Conservation (phyloP, 2,113 vertebrate species). For the Chloroceryle aenea region DNA sequence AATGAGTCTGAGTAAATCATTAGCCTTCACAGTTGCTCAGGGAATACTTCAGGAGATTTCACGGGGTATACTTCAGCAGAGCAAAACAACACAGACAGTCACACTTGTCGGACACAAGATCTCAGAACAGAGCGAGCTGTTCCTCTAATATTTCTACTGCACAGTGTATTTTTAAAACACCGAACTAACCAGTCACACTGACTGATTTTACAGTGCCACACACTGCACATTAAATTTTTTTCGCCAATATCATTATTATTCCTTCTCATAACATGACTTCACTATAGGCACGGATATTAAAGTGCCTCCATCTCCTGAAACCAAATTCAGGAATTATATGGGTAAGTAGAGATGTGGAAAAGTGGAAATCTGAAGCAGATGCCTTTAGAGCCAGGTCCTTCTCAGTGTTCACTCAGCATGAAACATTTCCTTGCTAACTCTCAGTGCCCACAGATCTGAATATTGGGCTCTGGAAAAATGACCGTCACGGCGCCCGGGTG, state of each 20-base stretch:
- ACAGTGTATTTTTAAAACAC: not conserved
- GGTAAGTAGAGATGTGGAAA: not conserved
- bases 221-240: not conserved
- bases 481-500: not conserved
- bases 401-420: not conserved
- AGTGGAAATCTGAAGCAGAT: not conserved
- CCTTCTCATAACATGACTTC: not conserved
- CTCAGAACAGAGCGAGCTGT: not conserved
- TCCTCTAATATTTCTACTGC: not conserved
- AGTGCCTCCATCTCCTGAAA: not conserved
- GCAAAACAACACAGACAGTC: not conserved
- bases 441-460: not conserved
- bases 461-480: not conserved
- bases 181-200: not conserved
- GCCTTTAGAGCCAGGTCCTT: not conserved
- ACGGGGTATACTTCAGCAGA: not conserved
- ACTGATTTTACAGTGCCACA: not conserved
- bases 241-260: not conserved
- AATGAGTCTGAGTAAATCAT: constrained; percentile 21
- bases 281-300: not conserved
- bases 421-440: not conserved
- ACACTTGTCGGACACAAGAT: not conserved
- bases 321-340: not conserved
- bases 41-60: not conserved
- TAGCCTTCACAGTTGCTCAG: not conserved